phyloP scores from a whole-genome alignment of 1,140 invertebrate genomes.

The Hycleus phaleratus region DNA sequence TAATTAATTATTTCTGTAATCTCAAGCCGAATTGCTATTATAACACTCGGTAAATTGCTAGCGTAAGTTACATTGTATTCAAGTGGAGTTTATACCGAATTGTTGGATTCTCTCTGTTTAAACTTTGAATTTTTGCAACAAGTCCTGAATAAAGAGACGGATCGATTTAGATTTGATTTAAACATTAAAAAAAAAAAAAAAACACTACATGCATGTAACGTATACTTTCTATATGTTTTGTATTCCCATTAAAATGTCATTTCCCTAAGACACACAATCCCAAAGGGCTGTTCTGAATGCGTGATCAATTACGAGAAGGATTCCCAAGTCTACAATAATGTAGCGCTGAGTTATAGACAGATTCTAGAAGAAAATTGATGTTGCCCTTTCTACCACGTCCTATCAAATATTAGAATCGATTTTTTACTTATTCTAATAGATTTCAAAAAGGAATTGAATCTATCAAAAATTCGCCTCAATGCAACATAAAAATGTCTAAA shows the following conservation, averaged over 20 bases:
- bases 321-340: slow-evolving; percentile 19
- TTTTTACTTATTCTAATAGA: too few relatives aligned
- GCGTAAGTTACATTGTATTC: too few relatives aligned
- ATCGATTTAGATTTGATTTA: slow-evolving; percentile 6
- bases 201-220: slow-evolving; percentile 13
- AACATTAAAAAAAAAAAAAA: not conserved
- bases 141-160: too few relatives aligned
- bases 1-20: slow-evolving; percentile 11
- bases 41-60: not conserved
- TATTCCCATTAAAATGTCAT: slow-evolving; percentile 22
- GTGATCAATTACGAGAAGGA: slow-evolving; percentile 19
- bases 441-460: too few relatives aligned
- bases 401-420: not conserved
- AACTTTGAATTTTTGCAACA: too few relatives aligned
- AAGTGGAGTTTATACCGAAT: too few relatives aligned
- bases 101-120: too few relatives aligned
- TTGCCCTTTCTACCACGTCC: slow-evolving; percentile 5
- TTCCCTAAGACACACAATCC: slow-evolving; percentile 17
- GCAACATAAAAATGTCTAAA: too few relatives aligned
- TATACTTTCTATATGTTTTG: slow-evolving; percentile 16
- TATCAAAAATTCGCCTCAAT: too few relatives aligned
- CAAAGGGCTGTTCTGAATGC: slow-evolving; percentile 15
- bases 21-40: not conserved
- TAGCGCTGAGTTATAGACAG: slow-evolving; percentile 21
- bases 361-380: slow-evolving; percentile 20